These are phyloP conservation scores for Ptilorrhoa leucosticta DNA, from an alignment of 2,113 vertebrate genomes.

Conservation along the genomic window DNA sequence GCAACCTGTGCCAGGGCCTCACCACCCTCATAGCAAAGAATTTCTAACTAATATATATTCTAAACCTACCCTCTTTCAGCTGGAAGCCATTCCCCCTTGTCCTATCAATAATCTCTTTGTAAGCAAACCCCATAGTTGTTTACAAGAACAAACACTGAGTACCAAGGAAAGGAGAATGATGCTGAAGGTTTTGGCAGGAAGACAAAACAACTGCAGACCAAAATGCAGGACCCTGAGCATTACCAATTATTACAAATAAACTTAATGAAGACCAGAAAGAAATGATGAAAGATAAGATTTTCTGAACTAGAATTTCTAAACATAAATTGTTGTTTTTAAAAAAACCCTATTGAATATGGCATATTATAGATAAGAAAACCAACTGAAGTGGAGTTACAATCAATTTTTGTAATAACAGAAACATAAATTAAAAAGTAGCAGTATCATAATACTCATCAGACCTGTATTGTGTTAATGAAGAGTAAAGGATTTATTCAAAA, in stretches of 20 bases:
- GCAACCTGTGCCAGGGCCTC: neutral
- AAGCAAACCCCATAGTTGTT: neutral
- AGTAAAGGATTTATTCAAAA: slow-evolving; percentile 50
- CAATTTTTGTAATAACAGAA: slow-evolving; percentile 42
- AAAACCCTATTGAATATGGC: neutral
- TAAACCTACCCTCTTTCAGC: neutral
- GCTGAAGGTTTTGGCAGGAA: neutral
- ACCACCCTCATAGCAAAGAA: neutral
- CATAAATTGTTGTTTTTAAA: neutral
- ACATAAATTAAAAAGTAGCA: slow-evolving; percentile 16
- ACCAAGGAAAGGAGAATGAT: neutral
- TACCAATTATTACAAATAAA: neutral
- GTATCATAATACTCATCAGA: neutral
- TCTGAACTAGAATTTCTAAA: neutral
- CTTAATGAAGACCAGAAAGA: neutral
- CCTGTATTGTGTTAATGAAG: slow-evolving; percentile 52
- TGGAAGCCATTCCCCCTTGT: neutral
- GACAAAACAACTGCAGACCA: neutral
- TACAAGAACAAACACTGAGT: neutral
- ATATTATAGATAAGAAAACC: neutral
- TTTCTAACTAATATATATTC: neutral
- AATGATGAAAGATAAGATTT: neutral
- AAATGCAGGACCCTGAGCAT: neutral
- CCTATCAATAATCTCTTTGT: neutral
- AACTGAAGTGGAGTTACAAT: slow-evolving; percentile 5